Base-by-base conservation (phyloP, 2,113 vertebrate species). In the Perognathus longimembris region DNA sequence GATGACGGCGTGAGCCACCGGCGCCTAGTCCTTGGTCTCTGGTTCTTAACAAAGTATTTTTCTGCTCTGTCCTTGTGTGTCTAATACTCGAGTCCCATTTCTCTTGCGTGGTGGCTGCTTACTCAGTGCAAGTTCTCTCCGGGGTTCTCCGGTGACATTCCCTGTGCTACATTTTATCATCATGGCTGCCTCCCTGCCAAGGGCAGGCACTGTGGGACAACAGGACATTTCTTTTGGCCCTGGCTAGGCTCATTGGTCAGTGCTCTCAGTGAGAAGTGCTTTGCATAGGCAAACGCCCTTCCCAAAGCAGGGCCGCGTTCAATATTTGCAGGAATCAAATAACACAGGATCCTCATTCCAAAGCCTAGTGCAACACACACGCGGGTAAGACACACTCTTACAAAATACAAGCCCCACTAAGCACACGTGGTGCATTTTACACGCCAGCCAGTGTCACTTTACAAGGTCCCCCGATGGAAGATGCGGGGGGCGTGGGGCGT, bases 291-390 rank as follows among this genome's bases (percentile, higher is more conserved):
- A 79, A 91, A 54, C 50, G 4, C 11, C 17, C 50, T 12, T 54
- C n/a, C n/a, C n/a, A n/a, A n/a, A n/a, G n/a, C n/a, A n/a, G n/a
- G 50, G 50, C 50, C 4, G 17, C 4, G 50, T 54, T 54, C 50
- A 15, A 54, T 54, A 83, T 92, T 92, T 90, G 81, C 42, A 77
- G 73, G 67, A 90, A 79, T 66, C 59, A 83, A 89, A 63, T 78
- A 81, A 80, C 45, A 57, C 6, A n/a, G 38, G 38, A 89, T 66
- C 40, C 36, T 28, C 2, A 38, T 74, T 40, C 78, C 5, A 76
- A 59, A 86, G 87, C 45, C 32, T 30, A 64, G 88, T 89, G 95
- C 45, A 69, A 66, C 79, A 36, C 32, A 54, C 40, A 22, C 42
- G 91, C 85, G 59, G 59, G 34, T 84, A 92, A 89, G 26, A 22